Base-by-base conservation (phyloP, 2,113 vertebrate genomes). In the Typhlomys cinereus region DNA sequence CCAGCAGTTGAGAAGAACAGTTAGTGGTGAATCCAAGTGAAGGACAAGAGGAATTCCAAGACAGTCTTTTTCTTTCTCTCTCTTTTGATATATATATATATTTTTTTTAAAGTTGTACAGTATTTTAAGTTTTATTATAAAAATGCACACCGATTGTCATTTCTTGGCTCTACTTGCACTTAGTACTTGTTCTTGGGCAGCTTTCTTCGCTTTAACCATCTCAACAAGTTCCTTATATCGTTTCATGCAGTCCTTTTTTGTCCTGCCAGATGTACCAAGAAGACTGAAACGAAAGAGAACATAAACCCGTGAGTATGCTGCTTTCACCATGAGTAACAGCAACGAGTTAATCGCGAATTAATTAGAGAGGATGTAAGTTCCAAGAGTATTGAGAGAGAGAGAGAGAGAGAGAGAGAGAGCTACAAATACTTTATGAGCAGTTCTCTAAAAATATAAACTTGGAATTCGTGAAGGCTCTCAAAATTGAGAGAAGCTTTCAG, bases 171-270 rank as follows among this genome's bases (percentile, higher is more conserved):
- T 99, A 95, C 97, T 97, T 96, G 98, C 97, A 90, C 98, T 98
- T 96, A 98, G 89, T 88, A 99, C 98, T 97, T 99, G 99, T 93
- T 99, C 99, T 98, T 99, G 99, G 95, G 99, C 99, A 81, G 99
- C 99, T 96, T 99, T 99, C 98, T 99, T 99, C 4, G 99, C 99
- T 98, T 99, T 99, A 73, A 99, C 99, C 99, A 99, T 99, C 97
- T 99, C 99, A 88, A 99, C 99, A 57, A 99, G 98, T 95, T 99
- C 99, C 99, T 99, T n/a, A n/a, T n/a, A n/a, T n/a, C n/a, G n/a
- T n/a, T n/a, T n/a, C n/a, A n/a, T n/a, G n/a, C n/a, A n/a, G n/a
- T n/a, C n/a, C n/a, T n/a, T n/a, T n/a, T n/a, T n/a, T n/a, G n/a
- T n/a, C n/a, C n/a, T n/a, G n/a, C n/a, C n/a, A n/a, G n/a, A n/a